Evolutionary conservation across 2,888 invertebrate genomes (phyloP).

Genomic region (Iselma pallidipennis): DNA sequence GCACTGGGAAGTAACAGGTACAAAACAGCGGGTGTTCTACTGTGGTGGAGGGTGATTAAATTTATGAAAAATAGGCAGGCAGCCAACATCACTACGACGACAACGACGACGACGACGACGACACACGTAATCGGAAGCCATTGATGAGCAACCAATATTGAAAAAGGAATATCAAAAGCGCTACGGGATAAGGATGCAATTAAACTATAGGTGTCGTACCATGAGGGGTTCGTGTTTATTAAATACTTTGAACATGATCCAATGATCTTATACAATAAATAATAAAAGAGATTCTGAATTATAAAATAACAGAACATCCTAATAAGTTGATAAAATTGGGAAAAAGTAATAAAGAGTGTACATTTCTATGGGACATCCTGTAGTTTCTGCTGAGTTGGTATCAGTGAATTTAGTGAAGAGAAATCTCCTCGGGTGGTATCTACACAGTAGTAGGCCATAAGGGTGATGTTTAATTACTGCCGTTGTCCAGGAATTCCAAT

Average conservation of each 20-base stretch:
- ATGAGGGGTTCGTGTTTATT: background rate
- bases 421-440: conserved; percentile 21
- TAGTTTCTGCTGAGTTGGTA: conserved; percentile 25
- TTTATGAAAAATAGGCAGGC: conserved; percentile 1
- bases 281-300: too few species aligned
- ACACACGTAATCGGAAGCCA: background rate
- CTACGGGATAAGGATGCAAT: background rate
- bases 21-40: background rate
- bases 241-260: background rate
- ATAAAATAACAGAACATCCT: too few species aligned
- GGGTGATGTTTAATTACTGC: conserved; percentile 35
- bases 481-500: conserved; percentile 32
- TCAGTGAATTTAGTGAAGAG: conserved; percentile 21
- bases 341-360: too few species aligned
- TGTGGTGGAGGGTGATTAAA: background rate
- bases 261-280: background rate
- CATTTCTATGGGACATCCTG: too few species aligned
- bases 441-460: conserved; percentile 25
- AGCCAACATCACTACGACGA: background rate
- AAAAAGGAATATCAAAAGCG: background rate
- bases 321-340: too few species aligned
- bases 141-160: background rate
- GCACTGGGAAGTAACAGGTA: conserved; percentile 1
- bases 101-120: background rate
- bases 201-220: background rate